Evolutionary conservation across 2,888 invertebrate genomes (phyloP), one percentile per base, ranked within the genome.

Genomic region (Stenurella melanura): DNA sequence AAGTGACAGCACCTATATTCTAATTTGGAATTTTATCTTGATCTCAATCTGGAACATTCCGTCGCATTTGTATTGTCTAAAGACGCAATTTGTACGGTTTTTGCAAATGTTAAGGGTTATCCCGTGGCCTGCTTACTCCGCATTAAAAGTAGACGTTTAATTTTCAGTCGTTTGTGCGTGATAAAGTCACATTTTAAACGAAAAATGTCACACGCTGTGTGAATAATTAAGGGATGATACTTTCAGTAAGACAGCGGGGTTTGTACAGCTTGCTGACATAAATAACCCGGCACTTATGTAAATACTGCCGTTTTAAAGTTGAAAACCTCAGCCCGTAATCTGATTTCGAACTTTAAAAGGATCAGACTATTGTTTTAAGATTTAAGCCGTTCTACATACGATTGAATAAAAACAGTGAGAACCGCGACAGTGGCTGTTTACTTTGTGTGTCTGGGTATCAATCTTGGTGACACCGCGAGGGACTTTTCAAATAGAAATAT

Each of bases 321-420:
- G 30, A 56, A 69, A 54, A 19, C 67, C 17, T n/a, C 19, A n/a
- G 19, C 17, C 6, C 19, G 21, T 67, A 67, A 69, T 69, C 69
- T 58, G 69, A 58, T 69, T 67, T 69, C 12, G 26, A 54, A 54
- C 75, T 73, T 66, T 77, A 73, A 75, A 79, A 76, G 71, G 78
- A 77, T 80, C 75, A 69, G 70, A 56, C 74, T 74, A 80, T 80
- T 78, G 80, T 80, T 80, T 74, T 56, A 67, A 56, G 77, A 80
- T 74, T 75, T 66, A 75, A 76, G 75, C 56, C 79, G 78, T 78
- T 84, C 82, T 82, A 78, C 83, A 82, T 83, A 81, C 83, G 76
- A 78, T 80, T 80, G 84, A 84, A 83, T 83, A 82, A 82, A 81
- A 81, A 83, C 78, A 80, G 81, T 77, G 82, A 79, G 83, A 82